Evolutionary conservation across 30 jellyfish, hydroid and myxozoan species (phyloP).

Genomic region (Turritopsis dohrnii): DNA sequence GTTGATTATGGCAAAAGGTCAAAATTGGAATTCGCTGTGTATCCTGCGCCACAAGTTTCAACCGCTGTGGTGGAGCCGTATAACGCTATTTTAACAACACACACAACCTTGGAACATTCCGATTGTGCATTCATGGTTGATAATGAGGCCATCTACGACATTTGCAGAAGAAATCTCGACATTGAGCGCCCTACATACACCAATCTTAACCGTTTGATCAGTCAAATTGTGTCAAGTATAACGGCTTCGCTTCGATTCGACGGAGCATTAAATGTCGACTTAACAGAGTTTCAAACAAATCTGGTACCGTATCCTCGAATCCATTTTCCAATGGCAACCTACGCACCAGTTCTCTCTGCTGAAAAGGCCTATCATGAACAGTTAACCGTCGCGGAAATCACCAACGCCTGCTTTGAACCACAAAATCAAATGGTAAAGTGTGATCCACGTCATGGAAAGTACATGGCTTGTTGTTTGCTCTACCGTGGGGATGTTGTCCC

Average conservation of each 20-base stretch:
- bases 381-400: slow-evolving; percentile 58
- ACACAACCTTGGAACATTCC: slow-evolving; percentile 82
- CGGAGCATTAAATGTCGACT: slow-evolving; percentile 88
- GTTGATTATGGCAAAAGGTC: slow-evolving; percentile 88
- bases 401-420: slow-evolving; percentile 88
- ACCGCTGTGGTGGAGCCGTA: slow-evolving; percentile 98
- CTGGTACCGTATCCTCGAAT: slow-evolving; percentile 93
- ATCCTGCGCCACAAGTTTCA: slow-evolving; percentile 97
- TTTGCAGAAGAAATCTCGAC: slow-evolving; percentile 81
- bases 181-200: slow-evolving; percentile 84
- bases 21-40: slow-evolving; percentile 83
- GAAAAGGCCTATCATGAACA: slow-evolving; percentile 89
- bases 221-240: slow-evolving; percentile 83
- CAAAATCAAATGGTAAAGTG: slow-evolving; percentile 92
- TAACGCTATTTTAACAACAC: slow-evolving; percentile 90
- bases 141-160: slow-evolving; percentile 90
- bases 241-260: slow-evolving; percentile 92
- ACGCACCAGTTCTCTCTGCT: slow-evolving; percentile 86
- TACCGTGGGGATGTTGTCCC: slow-evolving; percentile 95
- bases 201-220: slow-evolving; percentile 75
- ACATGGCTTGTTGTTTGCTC: slow-evolving; percentile 91
- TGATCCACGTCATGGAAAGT: slow-evolving; percentile 87
- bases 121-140: slow-evolving; percentile 94
- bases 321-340: slow-evolving; percentile 94
- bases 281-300: slow-evolving; percentile 93